Conservation (phyloP, 2,797 vertebrate genomes). For the Brachyalestes nurse region DNA sequence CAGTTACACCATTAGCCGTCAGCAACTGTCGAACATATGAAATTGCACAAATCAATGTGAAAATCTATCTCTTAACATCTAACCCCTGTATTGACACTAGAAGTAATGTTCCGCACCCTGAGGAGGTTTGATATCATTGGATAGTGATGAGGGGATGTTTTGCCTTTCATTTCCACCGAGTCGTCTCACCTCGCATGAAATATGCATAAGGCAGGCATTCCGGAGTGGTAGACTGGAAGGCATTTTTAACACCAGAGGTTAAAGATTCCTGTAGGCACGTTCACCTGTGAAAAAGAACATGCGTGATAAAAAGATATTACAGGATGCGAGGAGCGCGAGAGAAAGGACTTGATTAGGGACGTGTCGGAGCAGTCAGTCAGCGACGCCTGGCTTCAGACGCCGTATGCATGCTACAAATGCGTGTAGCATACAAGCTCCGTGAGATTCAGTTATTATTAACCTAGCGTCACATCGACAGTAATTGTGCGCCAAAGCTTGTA, state of each 20-base stretch:
- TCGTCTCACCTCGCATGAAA: constrained; percentile 58
- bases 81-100: constrained; percentile 53
- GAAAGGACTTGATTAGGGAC: constrained; percentile 30
- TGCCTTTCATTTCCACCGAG: constrained; percentile 55
- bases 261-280: constrained; percentile 53
- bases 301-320: constrained; percentile 45
- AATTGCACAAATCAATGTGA: constrained; percentile 46
- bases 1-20: constrained; percentile 32
- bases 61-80: constrained; percentile 55
- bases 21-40: constrained; percentile 45
- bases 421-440: neutral
- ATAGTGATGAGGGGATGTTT: constrained; percentile 54
- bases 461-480: neutral
- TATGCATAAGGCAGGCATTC: constrained; percentile 54
- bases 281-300: constrained; percentile 50
- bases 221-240: constrained; percentile 50
- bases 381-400: neutral
- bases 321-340: constrained; percentile 13
- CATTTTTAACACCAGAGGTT: constrained; percentile 58
- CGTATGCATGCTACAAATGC: neutral
- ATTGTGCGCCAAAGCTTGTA: constrained; percentile 2
- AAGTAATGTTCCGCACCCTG: constrained; percentile 42
- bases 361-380: constrained; percentile 4
- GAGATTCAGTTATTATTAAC: constrained; percentile 11
- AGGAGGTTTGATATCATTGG: constrained; percentile 59